Evolutionary conservation across 2,797 vertebrate species (phyloP).

Genomic region (Melanotaenia boesemani): DNA sequence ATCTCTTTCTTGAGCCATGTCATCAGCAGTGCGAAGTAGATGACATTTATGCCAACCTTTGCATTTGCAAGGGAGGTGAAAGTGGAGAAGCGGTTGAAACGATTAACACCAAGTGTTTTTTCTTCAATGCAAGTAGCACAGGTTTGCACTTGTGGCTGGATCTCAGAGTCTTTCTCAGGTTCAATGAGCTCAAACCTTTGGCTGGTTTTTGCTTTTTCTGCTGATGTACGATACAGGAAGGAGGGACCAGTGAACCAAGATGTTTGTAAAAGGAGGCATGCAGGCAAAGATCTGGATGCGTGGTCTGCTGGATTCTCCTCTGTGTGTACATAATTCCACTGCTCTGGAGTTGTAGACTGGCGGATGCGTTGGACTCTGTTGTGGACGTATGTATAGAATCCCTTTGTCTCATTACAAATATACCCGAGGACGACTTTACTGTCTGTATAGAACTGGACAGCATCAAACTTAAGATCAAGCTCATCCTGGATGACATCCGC

Average conservation of each 20-base stretch:
- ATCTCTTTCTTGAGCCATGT: slow-evolving; percentile 7
- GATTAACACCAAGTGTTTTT: not conserved
- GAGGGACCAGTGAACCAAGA: slow-evolving; percentile 38
- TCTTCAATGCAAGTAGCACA: not conserved
- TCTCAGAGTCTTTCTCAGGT: slow-evolving; percentile 29
- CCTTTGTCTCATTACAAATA: not conserved
- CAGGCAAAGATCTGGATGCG: slow-evolving; percentile 3
- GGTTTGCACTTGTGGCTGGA: slow-evolving; percentile 12
- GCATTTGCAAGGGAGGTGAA: slow-evolving; percentile 14
- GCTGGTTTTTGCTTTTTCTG: not conserved
- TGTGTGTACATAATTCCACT: not conserved
- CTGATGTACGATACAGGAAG: slow-evolving; percentile 9
- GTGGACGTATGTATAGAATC: not conserved
- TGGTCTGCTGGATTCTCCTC: not conserved
- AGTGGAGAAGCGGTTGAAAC: slow-evolving; percentile 20
- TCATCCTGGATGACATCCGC: not conserved
- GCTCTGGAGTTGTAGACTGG: not conserved
- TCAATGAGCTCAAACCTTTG: slow-evolving; percentile 23
- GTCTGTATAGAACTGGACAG: not conserved
- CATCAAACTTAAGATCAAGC: not conserved
- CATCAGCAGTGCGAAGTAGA: not conserved
- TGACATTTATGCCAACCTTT: slow-evolving; percentile 35
- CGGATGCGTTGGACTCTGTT: not conserved
- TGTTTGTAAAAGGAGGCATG: not conserved
- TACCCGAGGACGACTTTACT: not conserved